These are phyloP conservation scores for Gonioctena quinquepunctata DNA, from an alignment of 1,140 invertebrate genomes.

Conservation along the genomic window DNA sequence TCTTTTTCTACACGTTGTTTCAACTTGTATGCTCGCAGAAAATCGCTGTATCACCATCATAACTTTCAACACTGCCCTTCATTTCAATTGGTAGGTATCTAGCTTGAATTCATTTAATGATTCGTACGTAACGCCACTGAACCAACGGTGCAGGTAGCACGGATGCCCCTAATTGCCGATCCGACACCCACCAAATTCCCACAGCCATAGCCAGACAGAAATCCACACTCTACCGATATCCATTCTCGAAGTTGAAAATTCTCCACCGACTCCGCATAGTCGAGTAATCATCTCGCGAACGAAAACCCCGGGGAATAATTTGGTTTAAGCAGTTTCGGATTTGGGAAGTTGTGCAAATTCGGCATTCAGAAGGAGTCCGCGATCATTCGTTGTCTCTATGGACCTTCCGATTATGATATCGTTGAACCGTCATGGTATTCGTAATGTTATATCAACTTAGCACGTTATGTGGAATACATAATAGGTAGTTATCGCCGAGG, in stretches of 20 bases:
- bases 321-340: constrained; percentile 1
- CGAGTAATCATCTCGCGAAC: neutral
- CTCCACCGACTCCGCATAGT: neutral
- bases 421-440: neutral
- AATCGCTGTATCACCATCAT: too few relatives aligned
- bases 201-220: neutral
- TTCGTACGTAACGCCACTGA: too few relatives aligned
- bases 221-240: neutral
- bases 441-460: constrained; percentile 1
- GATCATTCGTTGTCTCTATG: neutral
- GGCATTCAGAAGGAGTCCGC: neutral
- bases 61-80: too few relatives aligned
- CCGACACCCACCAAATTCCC: neutral
- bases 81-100: too few relatives aligned
- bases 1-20: too few relatives aligned
- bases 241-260: neutral
- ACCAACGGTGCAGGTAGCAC: too few relatives aligned
- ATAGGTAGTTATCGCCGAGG: neutral
- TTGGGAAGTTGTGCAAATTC: neutral
- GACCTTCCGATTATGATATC: constrained; percentile 2
- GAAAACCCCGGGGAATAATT: neutral
- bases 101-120: too few relatives aligned
- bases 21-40: too few relatives aligned
- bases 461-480: neutral
- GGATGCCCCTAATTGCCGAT: neutral